Evolutionary conservation across 2,797 vertebrate genomes (phyloP).

Genomic region (Melanitta fusca): DNA sequence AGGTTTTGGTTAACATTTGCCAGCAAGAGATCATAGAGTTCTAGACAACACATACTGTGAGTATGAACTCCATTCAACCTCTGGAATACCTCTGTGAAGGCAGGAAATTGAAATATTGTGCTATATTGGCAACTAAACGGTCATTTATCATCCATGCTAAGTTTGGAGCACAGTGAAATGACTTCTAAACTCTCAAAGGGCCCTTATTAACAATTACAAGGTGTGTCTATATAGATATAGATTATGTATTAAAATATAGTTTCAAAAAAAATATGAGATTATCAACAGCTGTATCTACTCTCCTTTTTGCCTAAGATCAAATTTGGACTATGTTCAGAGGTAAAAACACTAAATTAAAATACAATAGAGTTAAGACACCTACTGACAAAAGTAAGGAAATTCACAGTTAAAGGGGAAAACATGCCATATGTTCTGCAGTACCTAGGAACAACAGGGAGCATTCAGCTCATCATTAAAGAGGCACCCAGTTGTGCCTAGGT

Average conservation of each 20-base stretch:
- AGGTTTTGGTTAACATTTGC: conserved; percentile 84
- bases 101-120: conserved; percentile 98
- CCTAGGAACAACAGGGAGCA: conserved; percentile 82
- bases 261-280: conserved; percentile 58
- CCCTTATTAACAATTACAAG: conserved; percentile 77
- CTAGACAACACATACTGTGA: conserved; percentile 92
- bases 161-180: conserved; percentile 67
- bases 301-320: conserved; percentile 70
- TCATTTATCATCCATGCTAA: conserved; percentile 89
- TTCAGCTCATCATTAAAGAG: conserved; percentile 85
- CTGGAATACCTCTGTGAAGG: conserved; percentile 88
- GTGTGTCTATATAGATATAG: conserved; percentile 45
- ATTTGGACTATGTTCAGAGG: conserved; percentile 71
- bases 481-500: conserved; percentile 84
- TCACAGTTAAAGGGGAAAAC: conserved; percentile 77
- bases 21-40: conserved; percentile 80
- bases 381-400: conserved; percentile 82
- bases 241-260: conserved; percentile 61
- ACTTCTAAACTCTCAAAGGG: conserved; percentile 68
- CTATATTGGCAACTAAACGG: conserved; percentile 87
- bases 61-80: conserved; percentile 92
- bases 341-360: conserved; percentile 77
- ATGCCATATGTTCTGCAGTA: conserved; percentile 81
- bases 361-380: conserved; percentile 80
- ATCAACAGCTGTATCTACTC: conserved; percentile 72